A percentile compares a stretch with the other conserved stretches of the same genome.
These are phyloP conservation scores for Trichechus manatus DNA, from an alignment of 2,113 vertebrate genomes.

Conservation along the genomic window DNA sequence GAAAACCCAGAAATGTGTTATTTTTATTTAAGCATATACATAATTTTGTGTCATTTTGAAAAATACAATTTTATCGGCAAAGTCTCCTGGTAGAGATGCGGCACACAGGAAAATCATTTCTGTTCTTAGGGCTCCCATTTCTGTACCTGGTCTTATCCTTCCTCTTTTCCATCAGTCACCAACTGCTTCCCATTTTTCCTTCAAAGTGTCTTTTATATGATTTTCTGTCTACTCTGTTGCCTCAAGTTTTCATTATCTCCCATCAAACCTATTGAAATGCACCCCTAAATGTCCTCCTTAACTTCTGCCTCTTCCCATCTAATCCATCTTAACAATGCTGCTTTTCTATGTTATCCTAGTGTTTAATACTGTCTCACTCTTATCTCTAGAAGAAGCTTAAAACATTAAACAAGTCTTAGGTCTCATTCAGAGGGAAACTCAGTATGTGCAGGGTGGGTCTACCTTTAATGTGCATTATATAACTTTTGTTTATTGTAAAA, in stretches of 20 bases:
- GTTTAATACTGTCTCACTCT: neutral
- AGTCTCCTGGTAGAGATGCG: neutral
- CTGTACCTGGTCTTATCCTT: neutral
- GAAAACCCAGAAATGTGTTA: neutral
- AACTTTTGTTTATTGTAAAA: neutral
- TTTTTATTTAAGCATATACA: neutral
- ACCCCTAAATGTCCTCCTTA: neutral
- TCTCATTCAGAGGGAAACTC: neutral
- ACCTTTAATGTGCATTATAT: neutral
- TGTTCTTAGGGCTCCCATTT: neutral
- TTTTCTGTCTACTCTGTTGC: constrained; percentile 14
- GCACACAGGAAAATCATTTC: neutral
- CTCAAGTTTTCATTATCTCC: constrained; percentile 45
- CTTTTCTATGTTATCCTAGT: neutral
- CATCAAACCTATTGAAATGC: constrained; percentile 32
- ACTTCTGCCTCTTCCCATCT: constrained; percentile 33
- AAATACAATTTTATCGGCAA: constrained; percentile 1
- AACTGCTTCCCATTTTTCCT: constrained; percentile 12
- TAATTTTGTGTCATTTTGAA: constrained; percentile 47
- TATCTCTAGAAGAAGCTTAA: constrained; percentile 13
- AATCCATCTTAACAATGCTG: neutral
- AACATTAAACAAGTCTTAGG: neutral
- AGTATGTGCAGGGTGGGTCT: neutral
- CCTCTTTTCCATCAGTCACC: neutral
- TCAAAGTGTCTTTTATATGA: constrained; percentile 8